These are phyloP conservation scores for Diadromus collaris DNA, from an alignment of 2,888 invertebrate genomes.

Conservation along the genomic window DNA sequence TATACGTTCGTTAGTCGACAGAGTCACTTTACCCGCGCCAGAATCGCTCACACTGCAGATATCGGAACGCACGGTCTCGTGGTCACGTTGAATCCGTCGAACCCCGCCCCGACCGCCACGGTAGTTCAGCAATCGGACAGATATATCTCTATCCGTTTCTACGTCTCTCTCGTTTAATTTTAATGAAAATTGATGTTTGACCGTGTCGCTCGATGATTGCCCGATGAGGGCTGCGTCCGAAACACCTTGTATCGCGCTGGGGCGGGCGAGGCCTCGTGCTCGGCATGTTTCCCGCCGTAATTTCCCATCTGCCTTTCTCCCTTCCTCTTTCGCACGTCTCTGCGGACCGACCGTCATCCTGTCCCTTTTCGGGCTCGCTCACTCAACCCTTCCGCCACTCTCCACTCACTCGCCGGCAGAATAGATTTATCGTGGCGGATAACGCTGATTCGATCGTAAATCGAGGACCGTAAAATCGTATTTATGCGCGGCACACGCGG, in stretches of 20 bases:
- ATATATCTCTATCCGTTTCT: background rate
- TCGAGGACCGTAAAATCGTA: constrained; percentile 61
- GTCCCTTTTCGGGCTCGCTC: constrained; percentile 37
- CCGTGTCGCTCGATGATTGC: constrained; percentile 49
- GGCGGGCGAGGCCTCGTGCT: constrained; percentile 26
- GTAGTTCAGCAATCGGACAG: constrained; percentile 29
- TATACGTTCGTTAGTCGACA: constrained; percentile 34
- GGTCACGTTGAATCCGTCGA: constrained; percentile 41
- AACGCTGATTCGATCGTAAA: constrained; percentile 65
- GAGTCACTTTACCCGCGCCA: constrained; percentile 21
- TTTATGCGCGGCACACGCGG: constrained; percentile 53
- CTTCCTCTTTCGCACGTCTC: constrained; percentile 13
- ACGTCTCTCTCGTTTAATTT: constrained; percentile 59
- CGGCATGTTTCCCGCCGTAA: constrained; percentile 47
- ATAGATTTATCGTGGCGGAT: constrained; percentile 64
- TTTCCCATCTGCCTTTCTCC: constrained; percentile 33
- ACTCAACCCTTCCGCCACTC: constrained; percentile 54
- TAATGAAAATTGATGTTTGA: constrained; percentile 64
- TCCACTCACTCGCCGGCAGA: constrained; percentile 54
- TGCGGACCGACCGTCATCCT: constrained; percentile 3
- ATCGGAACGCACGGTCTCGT: constrained; percentile 27
- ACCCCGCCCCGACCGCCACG: background rate
- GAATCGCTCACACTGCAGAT: constrained; percentile 34
- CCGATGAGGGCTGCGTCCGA: constrained; percentile 43
- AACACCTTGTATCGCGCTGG: constrained; percentile 49